Base-by-base conservation (phyloP, 2,113 vertebrate species). In the Oreocharis arfaki region DNA sequence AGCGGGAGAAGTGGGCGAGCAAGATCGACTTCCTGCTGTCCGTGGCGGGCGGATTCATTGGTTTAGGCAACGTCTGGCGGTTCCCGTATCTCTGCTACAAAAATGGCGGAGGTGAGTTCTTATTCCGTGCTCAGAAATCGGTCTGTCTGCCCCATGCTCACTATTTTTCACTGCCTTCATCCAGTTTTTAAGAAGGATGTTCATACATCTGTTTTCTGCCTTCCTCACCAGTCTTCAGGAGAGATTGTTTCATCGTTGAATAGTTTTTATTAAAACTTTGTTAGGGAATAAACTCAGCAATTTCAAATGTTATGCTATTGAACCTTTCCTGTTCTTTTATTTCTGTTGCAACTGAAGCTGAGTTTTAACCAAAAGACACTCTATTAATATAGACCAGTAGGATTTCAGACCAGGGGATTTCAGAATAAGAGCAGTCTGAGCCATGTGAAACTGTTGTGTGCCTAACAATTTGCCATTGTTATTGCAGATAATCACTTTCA, bases 1-100 rank as follows among this genome's bases (percentile, higher is more conserved):
- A 99, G 98, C 97, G 99, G 93, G 99, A 99, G 98, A 99, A 99
- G 97, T 99, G 99, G 99, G 98, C 99, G 16, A 99, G 98, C 97
- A 99, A 99, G 98, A 99, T 99, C 75, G 99, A 99, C 98, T 99
- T 99, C 96, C 97, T 99, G 98, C 98, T 99, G 56, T 99, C 99
- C 0, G 99, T 99, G 97, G 99, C 99, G 2, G 99, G 99, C 2
- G 99, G 99, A 89, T 99, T 99, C 32, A 99, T 99, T 15, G 99
- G 99, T 55, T 98, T 99, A 92, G 99, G 99, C 95, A 99, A 99
- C 1, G 99, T 99, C 71, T 99, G 99, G 99, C 98, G 99, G 23
- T 99, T 99, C 82, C 99, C 99, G 20, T 99, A 99, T 97, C 99
- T 99, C 98, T 99, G 99, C 99, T 99, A 99, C 97, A 99, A 99